Percentiles rank a stretch among this genome's conserved stretches.
phyloP scores from a whole-genome alignment of 2,888 invertebrate species.

The Drosophila paracracens region DNA sequence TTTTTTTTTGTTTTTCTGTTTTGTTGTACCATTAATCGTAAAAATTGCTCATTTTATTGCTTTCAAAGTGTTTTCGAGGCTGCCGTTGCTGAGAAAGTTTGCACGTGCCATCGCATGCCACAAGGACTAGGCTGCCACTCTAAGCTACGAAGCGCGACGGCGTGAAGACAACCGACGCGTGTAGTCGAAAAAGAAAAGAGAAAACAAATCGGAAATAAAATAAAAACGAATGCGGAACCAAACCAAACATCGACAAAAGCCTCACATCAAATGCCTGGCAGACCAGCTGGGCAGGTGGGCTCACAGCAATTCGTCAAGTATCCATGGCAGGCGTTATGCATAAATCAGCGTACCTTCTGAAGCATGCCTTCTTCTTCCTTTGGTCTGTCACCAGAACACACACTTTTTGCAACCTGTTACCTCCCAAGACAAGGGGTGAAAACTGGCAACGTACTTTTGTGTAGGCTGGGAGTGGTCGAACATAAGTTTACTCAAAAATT shows the following conservation, averaged over 20 bases:
- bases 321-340: slow-evolving; percentile 51
- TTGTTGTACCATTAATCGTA: slow-evolving; percentile 69
- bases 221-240: slow-evolving; percentile 9
- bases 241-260: slow-evolving; percentile 40
- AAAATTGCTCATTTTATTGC: slow-evolving; percentile 72
- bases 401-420: not conserved
- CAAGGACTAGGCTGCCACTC: not conserved
- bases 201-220: slow-evolving; percentile 14
- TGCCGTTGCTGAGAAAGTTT: slow-evolving; percentile 50
- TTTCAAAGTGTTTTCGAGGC: slow-evolving; percentile 55
- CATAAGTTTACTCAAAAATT: not conserved
- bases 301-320: slow-evolving; percentile 20
- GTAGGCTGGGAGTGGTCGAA: not conserved
- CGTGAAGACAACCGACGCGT: slow-evolving; percentile 44
- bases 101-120: slow-evolving; percentile 47
- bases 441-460: not conserved
- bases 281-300: slow-evolving; percentile 45
- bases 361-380: not conserved
- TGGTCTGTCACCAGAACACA: not conserved
- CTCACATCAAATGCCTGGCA: slow-evolving; percentile 35
- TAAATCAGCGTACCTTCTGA: slow-evolving; percentile 52
- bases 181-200: slow-evolving; percentile 20
- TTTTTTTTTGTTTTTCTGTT: not conserved
- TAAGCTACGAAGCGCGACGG: slow-evolving; percentile 16
- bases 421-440: not conserved